These are phyloP conservation scores for Mobula birostris DNA, from an alignment of 2,113 vertebrate genomes.

Conservation along the genomic window DNA sequence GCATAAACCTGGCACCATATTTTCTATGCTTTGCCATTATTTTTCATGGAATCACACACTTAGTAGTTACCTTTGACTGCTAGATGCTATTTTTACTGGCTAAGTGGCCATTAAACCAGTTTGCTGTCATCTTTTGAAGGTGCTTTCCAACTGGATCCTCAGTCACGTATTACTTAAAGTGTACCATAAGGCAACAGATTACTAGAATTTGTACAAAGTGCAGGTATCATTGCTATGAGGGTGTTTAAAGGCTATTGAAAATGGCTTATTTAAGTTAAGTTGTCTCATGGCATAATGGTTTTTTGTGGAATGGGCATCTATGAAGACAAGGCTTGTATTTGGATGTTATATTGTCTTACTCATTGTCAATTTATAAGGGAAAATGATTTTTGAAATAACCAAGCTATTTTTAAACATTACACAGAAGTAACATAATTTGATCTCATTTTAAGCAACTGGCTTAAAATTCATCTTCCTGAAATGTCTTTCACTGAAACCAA, in stretches of 20 bases:
- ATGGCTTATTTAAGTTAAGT: not conserved
- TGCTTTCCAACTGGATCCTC: not conserved
- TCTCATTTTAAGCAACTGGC: not conserved
- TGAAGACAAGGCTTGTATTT: not conserved
- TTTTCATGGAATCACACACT: conserved; percentile 12
- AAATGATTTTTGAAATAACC: not conserved
- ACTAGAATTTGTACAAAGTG: too few relatives aligned
- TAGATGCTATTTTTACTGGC: not conserved
- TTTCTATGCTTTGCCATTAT: conserved; percentile 12
- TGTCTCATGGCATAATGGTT: not conserved
- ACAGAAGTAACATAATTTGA: not conserved
- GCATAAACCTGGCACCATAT: not conserved
- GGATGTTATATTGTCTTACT: not conserved
- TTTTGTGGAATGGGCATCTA: not conserved
- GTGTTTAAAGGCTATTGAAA: not conserved
- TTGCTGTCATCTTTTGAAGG: not conserved
- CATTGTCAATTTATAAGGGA: not conserved
- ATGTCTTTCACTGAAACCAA: too few relatives aligned
- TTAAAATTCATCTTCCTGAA: not conserved
- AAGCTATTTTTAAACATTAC: not conserved
- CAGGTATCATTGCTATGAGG: not conserved
- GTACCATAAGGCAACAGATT: not conserved
- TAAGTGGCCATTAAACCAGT: conserved; percentile 25
- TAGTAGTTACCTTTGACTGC: not conserved
- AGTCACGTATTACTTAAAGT: not conserved